Conservation (phyloP, 2,797 vertebrate species). For the Capromys pilorides region DNA sequence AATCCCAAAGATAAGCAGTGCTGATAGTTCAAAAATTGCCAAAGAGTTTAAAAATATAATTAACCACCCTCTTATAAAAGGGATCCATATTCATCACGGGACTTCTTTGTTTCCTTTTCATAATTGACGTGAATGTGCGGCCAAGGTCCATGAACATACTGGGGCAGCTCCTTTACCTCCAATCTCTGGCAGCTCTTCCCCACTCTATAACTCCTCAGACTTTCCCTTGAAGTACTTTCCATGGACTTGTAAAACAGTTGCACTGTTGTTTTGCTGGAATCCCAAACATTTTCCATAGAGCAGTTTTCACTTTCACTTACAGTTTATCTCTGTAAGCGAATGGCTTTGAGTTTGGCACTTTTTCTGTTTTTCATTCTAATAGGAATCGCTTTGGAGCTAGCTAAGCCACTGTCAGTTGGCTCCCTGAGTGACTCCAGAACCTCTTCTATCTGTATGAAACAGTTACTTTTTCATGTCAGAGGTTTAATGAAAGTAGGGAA, state of each 20-base stretch:
- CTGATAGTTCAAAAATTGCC: constrained; percentile 70
- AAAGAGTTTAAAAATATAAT: constrained; percentile 71
- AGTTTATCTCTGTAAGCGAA: constrained; percentile 83
- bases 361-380: constrained; percentile 77
- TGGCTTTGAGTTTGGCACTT: constrained; percentile 76
- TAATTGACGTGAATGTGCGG: constrained; percentile 31
- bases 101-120: constrained; percentile 63
- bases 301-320: constrained; percentile 83
- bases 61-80: constrained; percentile 70
- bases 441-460: constrained; percentile 75
- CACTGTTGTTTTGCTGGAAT: constrained; percentile 79
- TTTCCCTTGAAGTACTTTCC: constrained; percentile 72
- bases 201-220: constrained; percentile 55
- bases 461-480: constrained; percentile 78
- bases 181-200: constrained; percentile 18
- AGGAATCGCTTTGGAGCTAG: constrained; percentile 78
- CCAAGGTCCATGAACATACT: constrained; percentile 50
- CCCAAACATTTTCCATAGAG: constrained; percentile 78
- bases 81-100: constrained; percentile 49
- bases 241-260: constrained; percentile 76
- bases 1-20: constrained; percentile 59
- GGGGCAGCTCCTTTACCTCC: neutral
- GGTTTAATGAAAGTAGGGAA: constrained; percentile 79
- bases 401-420: constrained; percentile 70
- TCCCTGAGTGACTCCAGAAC: constrained; percentile 71